These are phyloP conservation scores for Carlito syrichta DNA, from an alignment of 2,113 vertebrate genomes.

Conservation along the genomic window DNA sequence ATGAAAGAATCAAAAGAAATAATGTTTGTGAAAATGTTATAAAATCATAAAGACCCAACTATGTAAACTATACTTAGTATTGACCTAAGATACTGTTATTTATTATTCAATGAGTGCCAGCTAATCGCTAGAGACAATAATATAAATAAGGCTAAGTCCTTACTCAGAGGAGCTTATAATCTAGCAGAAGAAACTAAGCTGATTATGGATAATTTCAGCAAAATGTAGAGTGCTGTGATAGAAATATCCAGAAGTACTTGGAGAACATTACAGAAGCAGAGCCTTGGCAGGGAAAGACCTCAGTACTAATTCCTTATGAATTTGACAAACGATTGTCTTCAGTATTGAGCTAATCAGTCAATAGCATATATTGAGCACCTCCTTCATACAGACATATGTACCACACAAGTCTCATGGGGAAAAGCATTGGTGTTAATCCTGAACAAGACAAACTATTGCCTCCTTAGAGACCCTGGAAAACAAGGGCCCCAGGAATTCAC, in stretches of 20 bases:
- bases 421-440: neutral
- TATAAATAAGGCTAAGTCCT: neutral
- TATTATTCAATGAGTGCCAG: neutral
- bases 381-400: neutral
- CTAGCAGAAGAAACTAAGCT: neutral
- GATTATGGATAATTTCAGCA: neutral
- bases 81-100: neutral
- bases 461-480: conserved; percentile 18
- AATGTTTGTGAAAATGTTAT: neutral
- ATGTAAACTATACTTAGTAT: neutral
- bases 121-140: neutral
- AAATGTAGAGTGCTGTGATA: neutral
- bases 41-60: neutral
- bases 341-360: neutral
- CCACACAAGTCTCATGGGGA: neutral
- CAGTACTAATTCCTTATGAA: neutral
- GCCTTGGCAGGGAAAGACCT: neutral
- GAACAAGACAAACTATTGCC: neutral
- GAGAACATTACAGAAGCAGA: neutral
- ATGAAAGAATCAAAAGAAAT: conserved; percentile 44
- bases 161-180: neutral
- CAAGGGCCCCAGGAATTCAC: neutral
- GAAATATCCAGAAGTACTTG: neutral
- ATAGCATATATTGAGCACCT: neutral
- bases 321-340: neutral